Evolutionary conservation across 2,113 vertebrate genomes (phyloP).

Genomic region (Lethenteron reissneri): DNA sequence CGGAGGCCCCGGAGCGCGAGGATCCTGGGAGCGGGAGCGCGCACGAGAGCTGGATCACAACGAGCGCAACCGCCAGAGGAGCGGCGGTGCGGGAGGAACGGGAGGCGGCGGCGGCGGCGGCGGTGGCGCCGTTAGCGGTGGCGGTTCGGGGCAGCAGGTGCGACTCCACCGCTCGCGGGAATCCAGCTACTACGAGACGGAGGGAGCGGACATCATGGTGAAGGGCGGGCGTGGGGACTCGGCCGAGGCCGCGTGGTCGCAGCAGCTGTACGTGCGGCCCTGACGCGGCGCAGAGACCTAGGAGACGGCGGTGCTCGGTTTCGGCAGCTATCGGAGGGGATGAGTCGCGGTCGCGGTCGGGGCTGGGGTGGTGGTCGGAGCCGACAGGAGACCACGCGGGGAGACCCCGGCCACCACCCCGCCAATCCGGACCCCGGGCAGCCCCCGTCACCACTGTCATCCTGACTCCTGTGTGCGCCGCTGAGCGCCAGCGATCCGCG

Average conservation of each 20-base stretch:
- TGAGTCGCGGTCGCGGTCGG: too few species aligned
- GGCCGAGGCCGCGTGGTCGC: not conserved
- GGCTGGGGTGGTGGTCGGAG: too few species aligned
- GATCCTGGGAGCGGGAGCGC: slow-evolving; percentile 40
- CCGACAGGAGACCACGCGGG: too few species aligned
- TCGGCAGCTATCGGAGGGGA: too few species aligned
- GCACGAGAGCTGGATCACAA: not conserved
- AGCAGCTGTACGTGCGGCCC: slow-evolving; percentile 4
- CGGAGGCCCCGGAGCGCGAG: slow-evolving; percentile 9
- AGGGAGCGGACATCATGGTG: slow-evolving; percentile 2
- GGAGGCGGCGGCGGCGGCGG: not conserved
- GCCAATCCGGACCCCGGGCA: too few species aligned
- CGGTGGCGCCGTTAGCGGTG: not conserved
- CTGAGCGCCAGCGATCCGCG: too few species aligned
- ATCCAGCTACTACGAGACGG: not conserved
- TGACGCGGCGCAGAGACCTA: not conserved
- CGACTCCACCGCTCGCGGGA: too few species aligned
- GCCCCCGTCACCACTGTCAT: too few species aligned
- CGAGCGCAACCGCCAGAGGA: slow-evolving; percentile 1
- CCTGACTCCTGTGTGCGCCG: too few species aligned
- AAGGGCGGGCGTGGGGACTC: slow-evolving; percentile 1
- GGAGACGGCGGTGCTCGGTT: too few species aligned
- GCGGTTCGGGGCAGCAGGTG: not conserved
- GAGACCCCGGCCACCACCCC: too few species aligned
- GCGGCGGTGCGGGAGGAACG: not conserved